These are phyloP conservation scores for Pempheris klunzingeri DNA, from an alignment of 2,797 vertebrate genomes.

Conservation along the genomic window DNA sequence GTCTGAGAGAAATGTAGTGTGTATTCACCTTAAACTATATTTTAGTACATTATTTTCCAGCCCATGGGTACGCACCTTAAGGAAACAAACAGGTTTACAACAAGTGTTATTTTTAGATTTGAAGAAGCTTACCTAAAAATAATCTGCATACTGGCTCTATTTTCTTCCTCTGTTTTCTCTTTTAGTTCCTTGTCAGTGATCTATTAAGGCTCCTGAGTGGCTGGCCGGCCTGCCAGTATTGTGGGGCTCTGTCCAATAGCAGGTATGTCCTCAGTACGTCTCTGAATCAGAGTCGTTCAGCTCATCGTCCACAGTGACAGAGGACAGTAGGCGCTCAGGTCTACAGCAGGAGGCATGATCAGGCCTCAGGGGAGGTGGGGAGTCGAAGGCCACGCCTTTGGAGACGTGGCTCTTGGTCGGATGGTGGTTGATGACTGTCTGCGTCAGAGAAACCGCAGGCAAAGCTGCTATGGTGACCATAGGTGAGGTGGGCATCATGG, in stretches of 20 bases:
- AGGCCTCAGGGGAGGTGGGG: conserved; percentile 89
- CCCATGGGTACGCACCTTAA: conserved; percentile 35
- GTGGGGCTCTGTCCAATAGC: conserved; percentile 36
- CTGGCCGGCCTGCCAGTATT: conserved; percentile 56
- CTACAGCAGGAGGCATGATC: conserved; percentile 92
- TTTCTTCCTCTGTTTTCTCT: conserved; percentile 11
- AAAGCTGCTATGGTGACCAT: conserved; percentile 87
- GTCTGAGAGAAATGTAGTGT: conserved; percentile 41
- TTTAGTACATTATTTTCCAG: conserved; percentile 16
- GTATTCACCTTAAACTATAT: conserved; percentile 26
- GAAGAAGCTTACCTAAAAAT: conserved; percentile 53
- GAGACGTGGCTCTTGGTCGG: conserved; percentile 83
- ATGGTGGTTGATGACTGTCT: conserved; percentile 90
- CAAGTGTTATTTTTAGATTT: conserved; percentile 46
- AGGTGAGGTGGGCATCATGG: conserved; percentile 96
- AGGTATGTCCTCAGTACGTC: conserved; percentile 88
- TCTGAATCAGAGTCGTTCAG: conserved; percentile 98
- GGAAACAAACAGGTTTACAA: conserved; percentile 36
- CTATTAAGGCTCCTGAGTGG: conserved; percentile 83
- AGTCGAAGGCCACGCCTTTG: conserved; percentile 93
- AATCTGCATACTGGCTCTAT: conserved; percentile 33
- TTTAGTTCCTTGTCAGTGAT: conserved; percentile 39
- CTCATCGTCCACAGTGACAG: conserved; percentile 89
- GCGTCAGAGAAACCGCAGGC: conserved; percentile 88
- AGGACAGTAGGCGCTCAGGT: conserved; percentile 89